Evolutionary conservation across 2,888 invertebrate species (phyloP), one percentile per base, ranked within the genome.

Genomic region (Philaethria dido): DNA sequence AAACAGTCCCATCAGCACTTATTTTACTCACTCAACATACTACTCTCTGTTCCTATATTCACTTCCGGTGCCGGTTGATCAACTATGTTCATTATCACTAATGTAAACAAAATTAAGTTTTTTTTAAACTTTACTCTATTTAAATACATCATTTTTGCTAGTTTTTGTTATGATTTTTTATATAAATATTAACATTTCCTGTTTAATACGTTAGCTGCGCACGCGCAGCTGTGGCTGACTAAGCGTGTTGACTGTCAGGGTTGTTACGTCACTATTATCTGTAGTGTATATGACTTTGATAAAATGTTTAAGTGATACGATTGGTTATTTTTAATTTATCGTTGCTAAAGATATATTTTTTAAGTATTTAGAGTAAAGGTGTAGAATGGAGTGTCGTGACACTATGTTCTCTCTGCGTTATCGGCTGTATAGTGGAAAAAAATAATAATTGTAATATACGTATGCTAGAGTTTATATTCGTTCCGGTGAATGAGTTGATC

Each of bases 11-110:
- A 84, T 90, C 89, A 0, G 64, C 72, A 62, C 85, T 91, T 0
- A 86, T 75, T 80, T 85, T 87, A n/a, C 77, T 91, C 92, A 77
- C 80, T 85, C 74, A 91, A 77, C 78, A 70, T 81, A 62, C 90
- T n/a, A n/a, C n/a, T n/a, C n/a, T 90, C 82, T 91, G 91, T 6
- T 83, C 86, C 86, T 3, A 92, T 85, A 1, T 65, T 74, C 18
- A 92, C 84, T 74, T 88, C 85, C 0, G 89, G 90, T 0, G 91
- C 84, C 68, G 89, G 89, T 69, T 91, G 88, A 64, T 91, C 90
- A 20, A 91, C 82, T 68, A 91, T 75, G 73, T 89, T 89, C 77
- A 86, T 81, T 6, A 80, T 85, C 55, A 91, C 83, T 20, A 91
- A 75, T 39, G 88, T 82, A 77, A 89, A 87, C 69, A 92, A 75